Evolutionary conservation across 2,888 invertebrate species (phyloP), one percentile per base, ranked within the genome.

Genomic region (Heliconius ethilla): DNA sequence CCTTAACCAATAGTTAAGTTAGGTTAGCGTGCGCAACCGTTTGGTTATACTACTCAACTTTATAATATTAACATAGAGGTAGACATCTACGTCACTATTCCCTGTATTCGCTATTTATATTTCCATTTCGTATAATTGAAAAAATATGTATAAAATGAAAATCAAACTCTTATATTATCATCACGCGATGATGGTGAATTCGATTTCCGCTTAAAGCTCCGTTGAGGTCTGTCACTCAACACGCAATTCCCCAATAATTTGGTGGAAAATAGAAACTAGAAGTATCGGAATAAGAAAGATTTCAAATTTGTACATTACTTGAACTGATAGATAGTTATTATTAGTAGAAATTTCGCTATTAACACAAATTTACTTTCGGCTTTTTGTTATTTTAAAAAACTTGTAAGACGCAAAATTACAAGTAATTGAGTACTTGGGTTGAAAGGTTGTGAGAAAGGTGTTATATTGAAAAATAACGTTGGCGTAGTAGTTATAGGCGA

Each of bases 381-480:
- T 27, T 25, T 65, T 63, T 65, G 40, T 74, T 40, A 74, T 63
- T 74, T 27, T 37, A 29, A 63, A 74, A 37, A 37, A 27, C 10
- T 63, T 74, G 73, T 40, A 63, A 63, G 27, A 27, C 27, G 18
- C 15, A 40, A 74, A 74, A 45, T 74, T 66, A 77, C 72, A 66
- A 72, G 72, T 76, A 78, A 83, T 83, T 82, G 82, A 83, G 85
- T 86, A 85, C 81, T 85, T 80, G 78, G 84, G 87, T 87, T 83
- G 83, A 88, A 89, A 91, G 90, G 91, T 91, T 89, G 84, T 90
- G 89, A 86, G 90, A 90, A 91, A 90, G 90, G 89, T 88, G 84
- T 78, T 72, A 90, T 90, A 87, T 83, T 88, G 82, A 92, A 91
- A 84, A 67, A 73, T 33, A 75, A 76, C 51, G 18, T 18, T 51